A percentile compares a stretch with the other conserved stretches of the same genome.
Conservation (phyloP, 2,113 vertebrate species). For the Nycticebus coucang region DNA sequence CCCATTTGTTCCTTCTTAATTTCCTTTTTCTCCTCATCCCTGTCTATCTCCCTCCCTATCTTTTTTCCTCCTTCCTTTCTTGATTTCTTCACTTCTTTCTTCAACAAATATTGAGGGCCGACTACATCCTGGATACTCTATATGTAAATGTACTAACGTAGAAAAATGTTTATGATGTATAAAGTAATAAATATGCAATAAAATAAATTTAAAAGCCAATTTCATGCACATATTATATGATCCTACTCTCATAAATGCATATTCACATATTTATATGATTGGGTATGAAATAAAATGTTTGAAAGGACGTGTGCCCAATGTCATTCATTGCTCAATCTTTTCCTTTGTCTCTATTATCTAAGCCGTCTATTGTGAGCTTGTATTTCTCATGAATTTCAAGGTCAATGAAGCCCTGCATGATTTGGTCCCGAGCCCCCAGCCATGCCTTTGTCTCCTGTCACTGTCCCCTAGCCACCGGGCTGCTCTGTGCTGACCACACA, state of each 20-base stretch:
- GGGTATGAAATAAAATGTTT: neutral
- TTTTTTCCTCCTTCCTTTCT: neutral
- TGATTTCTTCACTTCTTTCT: neutral
- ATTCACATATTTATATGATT: constrained; percentile 13
- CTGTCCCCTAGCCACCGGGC: neutral
- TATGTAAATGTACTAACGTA: neutral
- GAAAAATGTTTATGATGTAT: neutral
- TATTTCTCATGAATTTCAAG: neutral
- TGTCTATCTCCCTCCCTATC: accelerated
- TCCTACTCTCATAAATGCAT: neutral
- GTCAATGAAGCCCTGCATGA: neutral
- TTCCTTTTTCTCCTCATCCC: too few relatives aligned
- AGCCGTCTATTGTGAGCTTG: neutral
- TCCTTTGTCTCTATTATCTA: neutral
- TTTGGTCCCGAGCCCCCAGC: neutral
- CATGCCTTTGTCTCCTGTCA: neutral
- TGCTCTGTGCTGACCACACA: neutral
- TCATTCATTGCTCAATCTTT: neutral
- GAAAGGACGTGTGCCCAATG: neutral
- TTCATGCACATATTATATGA: neutral
- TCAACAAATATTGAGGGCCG: neutral
- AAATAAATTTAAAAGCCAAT: constrained; percentile 45
- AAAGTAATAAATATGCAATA: constrained; percentile 40
- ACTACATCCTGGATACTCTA: neutral
- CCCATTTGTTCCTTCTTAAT: too few relatives aligned